A percentile compares a stretch with the other conserved stretches of the same genome.
These are phyloP conservation scores for Strigamia maritima DNA, from an alignment of 2,888 invertebrate genomes.

Conservation along the genomic window DNA sequence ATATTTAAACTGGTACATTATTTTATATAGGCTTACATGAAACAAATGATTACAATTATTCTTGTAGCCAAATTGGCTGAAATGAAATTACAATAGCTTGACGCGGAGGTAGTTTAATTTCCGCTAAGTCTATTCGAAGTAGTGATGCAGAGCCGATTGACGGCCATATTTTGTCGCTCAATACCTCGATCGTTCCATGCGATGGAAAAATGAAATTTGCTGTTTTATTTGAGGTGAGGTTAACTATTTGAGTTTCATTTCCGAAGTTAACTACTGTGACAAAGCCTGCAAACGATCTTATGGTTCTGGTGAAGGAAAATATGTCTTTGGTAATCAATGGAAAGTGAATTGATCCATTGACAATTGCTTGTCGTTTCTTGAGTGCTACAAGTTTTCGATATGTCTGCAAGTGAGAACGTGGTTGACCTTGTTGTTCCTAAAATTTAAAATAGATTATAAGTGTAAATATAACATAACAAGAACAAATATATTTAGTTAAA, in stretches of 20 bases:
- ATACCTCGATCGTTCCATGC: not conserved
- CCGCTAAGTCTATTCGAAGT: not conserved
- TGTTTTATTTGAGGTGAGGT: conserved; percentile 15
- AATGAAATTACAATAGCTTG: not conserved
- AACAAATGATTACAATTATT: not conserved
- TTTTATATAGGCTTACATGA: too few relatives aligned
- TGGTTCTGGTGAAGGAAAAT: conserved; percentile 43
- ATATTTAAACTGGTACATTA: too few relatives aligned
- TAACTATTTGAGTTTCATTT: conserved; percentile 47
- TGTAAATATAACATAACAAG: too few relatives aligned
- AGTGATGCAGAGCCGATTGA: not conserved
- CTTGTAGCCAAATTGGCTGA: not conserved
- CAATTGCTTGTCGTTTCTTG: conserved; percentile 43
- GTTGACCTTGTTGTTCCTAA: conserved; percentile 40
- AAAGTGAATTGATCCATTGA: conserved; percentile 41
- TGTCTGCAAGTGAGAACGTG: conserved; percentile 43
- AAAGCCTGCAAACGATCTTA: conserved; percentile 57
- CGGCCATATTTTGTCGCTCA: not conserved
- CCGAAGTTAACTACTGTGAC: conserved; percentile 69
- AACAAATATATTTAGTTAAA: not conserved
- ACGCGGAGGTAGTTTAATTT: not conserved
- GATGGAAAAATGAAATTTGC: not conserved
- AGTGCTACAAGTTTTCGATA: conserved; percentile 43
- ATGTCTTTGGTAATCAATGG: conserved; percentile 7
- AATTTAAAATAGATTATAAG: conserved; percentile 25